A percentile compares a stretch with the other conserved stretches of the same genome.
phyloP scores from a whole-genome alignment of 2,888 invertebrate genomes.

The Chrysomela aeneicollis region DNA sequence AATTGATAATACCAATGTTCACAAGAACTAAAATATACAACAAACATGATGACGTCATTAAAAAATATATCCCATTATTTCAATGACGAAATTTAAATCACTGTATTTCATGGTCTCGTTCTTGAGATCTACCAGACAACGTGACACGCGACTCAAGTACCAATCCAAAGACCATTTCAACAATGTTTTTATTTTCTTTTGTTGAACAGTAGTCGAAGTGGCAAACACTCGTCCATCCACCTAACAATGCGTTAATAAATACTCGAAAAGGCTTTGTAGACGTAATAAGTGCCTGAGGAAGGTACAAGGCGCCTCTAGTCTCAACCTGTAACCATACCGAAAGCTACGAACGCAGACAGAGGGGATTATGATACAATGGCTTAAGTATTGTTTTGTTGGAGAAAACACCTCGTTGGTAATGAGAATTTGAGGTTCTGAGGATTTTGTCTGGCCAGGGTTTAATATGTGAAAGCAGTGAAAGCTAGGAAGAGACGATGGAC shows the following conservation, averaged over 20 bases:
- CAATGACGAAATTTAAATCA: no score
- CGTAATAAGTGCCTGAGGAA: slow-evolving; percentile 54
- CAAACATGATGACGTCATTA: no score
- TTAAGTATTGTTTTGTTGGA: slow-evolving; percentile 21
- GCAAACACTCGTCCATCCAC: slow-evolving; percentile 52
- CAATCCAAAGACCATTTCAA: slow-evolving; percentile 30
- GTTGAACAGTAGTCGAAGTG: slow-evolving; percentile 51
- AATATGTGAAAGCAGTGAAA: background rate
- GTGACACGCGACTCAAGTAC: slow-evolving; percentile 12
- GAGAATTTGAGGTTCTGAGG: slow-evolving; percentile 2
- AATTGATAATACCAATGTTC: no score
- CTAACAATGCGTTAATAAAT: slow-evolving; percentile 55
- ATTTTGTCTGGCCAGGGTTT: slow-evolving; percentile 18
- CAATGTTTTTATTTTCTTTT: slow-evolving; percentile 49
- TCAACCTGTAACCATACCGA: slow-evolving; percentile 40
- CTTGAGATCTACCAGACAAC: background rate
- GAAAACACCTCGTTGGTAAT: slow-evolving; percentile 14
- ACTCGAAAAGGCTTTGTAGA: slow-evolving; percentile 50
- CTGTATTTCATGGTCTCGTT: no score
- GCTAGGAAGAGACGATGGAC: background rate
- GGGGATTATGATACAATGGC: slow-evolving; percentile 35
- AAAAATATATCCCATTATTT: no score
- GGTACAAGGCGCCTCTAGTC: slow-evolving; percentile 51
- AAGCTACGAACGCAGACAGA: slow-evolving; percentile 45
- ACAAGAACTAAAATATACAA: no score